Evolutionary conservation across 2,888 invertebrate genomes (phyloP), one percentile per base, ranked within the genome.

Genomic region (Axea sp.): DNA sequence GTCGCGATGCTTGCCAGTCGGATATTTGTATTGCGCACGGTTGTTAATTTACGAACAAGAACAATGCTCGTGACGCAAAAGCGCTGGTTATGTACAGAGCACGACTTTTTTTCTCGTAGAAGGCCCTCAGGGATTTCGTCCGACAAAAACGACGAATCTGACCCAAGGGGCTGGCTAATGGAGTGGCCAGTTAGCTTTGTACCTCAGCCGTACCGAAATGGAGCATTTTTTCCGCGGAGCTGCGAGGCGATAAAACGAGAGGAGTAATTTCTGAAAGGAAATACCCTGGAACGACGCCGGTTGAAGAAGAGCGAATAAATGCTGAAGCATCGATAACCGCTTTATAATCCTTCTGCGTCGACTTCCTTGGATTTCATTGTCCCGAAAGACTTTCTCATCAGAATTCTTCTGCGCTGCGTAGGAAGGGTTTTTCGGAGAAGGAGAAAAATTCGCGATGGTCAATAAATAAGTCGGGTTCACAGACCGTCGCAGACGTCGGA

Each of bases 151-250:
- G 43, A 59, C 43, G 43, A 33, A 59, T 59, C 33, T 45, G 33
- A 59, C 57, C 57, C 35, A 43, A 59, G 43, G 57, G 57, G 45
- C 35, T 59, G 35, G 35, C 59, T 59, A 59, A 47, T 59, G n/a
- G n/a, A 59, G 45, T 59, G 45, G 59, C 35, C 45, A 45, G 59
- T 59, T 59, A 59, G 45, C 59, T 59, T 59, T 59, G 59, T 59
- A 47, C 35, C 47, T 37, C 28, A 33, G 43, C 12, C 26, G 39
- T n/a, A 30, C 26, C 37, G 41, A 55, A 55, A 15, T 57, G 33
- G 33, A 24, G 11, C 55, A 28, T 12, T 43, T 57, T 43, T 57
- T 43, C 39, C 39, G 35, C 12, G 17, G 26, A 49, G 14, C 12
- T 35, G 12, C 49, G 39, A 19, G 41, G 41, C 31, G 41, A 55